These are phyloP conservation scores for Tetramorium parvispinum DNA, from an alignment of 1,140 invertebrate genomes.

Conservation along the genomic window DNA sequence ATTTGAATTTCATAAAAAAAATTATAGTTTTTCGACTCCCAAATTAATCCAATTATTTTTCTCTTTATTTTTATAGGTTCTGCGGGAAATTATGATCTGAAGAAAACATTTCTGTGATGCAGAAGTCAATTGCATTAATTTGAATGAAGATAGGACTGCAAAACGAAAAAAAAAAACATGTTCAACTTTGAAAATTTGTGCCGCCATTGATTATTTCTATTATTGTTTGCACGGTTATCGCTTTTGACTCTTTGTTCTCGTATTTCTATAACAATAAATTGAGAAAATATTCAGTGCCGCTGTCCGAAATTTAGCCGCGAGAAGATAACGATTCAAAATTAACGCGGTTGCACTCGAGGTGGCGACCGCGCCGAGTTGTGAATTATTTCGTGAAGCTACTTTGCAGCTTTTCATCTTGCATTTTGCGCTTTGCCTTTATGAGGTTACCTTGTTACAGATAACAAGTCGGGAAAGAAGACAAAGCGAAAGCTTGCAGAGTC, in stretches of 20 bases:
- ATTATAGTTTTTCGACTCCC: no score
- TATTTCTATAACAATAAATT: slow-evolving; percentile 15
- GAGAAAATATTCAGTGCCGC: neutral
- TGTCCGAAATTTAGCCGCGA: slow-evolving; percentile 24
- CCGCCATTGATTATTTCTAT: slow-evolving; percentile 10
- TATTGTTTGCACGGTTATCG: neutral
- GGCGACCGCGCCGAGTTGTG: slow-evolving; percentile 9
- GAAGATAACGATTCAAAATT: slow-evolving; percentile 38
- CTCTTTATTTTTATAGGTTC: no score
- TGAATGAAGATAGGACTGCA: no score
- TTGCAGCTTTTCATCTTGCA: slow-evolving; percentile 48
- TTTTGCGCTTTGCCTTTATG: slow-evolving; percentile 42
- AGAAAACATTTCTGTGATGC: no score
- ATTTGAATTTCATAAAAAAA: no score
- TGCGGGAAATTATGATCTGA: no score
- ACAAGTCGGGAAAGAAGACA: slow-evolving; percentile 64
- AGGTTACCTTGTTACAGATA: slow-evolving; percentile 53
- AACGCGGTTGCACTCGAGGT: slow-evolving; percentile 17
- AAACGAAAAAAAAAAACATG: no score
- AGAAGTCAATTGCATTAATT: no score
- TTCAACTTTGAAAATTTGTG: no score
- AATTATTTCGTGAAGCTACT: slow-evolving; percentile 38
- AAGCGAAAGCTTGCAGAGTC: slow-evolving; percentile 52
- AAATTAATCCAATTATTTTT: no score
- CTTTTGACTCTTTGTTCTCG: neutral